A percentile compares a stretch with the other conserved stretches of the same genome.
Evolutionary conservation across 2,113 vertebrate species (phyloP).

Genomic region (Athene cunicularia): DNA sequence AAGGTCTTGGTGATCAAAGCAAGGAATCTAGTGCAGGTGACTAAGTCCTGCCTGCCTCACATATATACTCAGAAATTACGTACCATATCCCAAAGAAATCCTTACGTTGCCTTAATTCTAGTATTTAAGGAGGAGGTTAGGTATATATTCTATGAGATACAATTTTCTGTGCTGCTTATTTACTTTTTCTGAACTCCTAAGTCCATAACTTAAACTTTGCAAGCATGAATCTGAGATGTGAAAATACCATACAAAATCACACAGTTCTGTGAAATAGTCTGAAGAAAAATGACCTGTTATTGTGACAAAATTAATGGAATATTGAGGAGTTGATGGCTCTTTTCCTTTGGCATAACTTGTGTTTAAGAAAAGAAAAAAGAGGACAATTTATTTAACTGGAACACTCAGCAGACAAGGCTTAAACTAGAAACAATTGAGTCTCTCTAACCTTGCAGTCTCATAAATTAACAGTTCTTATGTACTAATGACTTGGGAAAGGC

Average conservation of each 20-base stretch:
- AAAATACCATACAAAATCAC: background rate
- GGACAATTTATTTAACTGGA: background rate
- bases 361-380: background rate
- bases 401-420: background rate
- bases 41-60: background rate
- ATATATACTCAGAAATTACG: background rate
- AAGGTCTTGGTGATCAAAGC: background rate
- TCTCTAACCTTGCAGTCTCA: background rate
- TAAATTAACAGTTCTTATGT: constrained; percentile 54
- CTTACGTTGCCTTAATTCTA: background rate
- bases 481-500: constrained; percentile 55
- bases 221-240: background rate
- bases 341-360: background rate
- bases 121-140: background rate
- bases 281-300: background rate
- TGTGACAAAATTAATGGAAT: background rate
- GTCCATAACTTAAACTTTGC: background rate
- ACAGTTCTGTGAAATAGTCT: background rate
- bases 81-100: background rate
- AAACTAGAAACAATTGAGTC: background rate
- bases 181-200: background rate
- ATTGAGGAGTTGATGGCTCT: background rate
- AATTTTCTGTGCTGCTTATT: background rate
- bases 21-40: background rate
- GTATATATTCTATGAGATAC: background rate